Evolutionary conservation across 2,797 vertebrate species (phyloP), one percentile per base, ranked within the genome.

Genomic region (Tarsius wallacei): DNA sequence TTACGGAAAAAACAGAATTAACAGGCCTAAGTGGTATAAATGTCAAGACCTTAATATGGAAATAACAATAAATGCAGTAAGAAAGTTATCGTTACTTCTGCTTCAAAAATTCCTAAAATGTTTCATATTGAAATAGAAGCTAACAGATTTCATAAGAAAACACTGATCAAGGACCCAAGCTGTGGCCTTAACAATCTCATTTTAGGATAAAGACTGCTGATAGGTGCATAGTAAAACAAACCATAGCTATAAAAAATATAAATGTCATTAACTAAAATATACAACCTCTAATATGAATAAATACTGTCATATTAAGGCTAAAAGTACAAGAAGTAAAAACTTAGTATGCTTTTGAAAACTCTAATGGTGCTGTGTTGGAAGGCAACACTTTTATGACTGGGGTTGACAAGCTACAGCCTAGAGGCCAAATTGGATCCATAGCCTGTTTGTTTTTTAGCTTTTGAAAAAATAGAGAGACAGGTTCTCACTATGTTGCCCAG

Each of bases 1-100:
- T 36, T 92, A 76, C 63, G 64, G 47, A 74, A 53, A 91, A 94
- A 96, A 57, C 13, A 89, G 51, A 95, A 84, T 42, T 57, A 90
- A 87, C 21, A 85, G 13, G 33, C 11, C 53, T 81, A 86, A 82
- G n/a, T 14, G 21, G 17, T 36, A 4, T 47, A 91, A 80, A n/a
- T 33, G 8, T 55, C 49, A 96, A 90, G 81, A 4, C 10, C 5
- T 84, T 68, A 78, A 53, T 19, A 51, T 63, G 42, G 36, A 93
- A 87, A 82, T 68, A 68, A 90, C 7, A 49, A 22, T 31, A 68
- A 88, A 91, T 33, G 26, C 21, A 85, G 0, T 86, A 95, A 63
- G 28, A 87, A 31, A 80, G 91, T 83, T 82, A 64, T 19, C 31
- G 9, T 49, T 74, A 55, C 24, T 80, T 88, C 59, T 85, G 57